These are phyloP conservation scores for Corella eumyota DNA, from an alignment of 23 tunicate genomes.

Conservation along the genomic window DNA sequence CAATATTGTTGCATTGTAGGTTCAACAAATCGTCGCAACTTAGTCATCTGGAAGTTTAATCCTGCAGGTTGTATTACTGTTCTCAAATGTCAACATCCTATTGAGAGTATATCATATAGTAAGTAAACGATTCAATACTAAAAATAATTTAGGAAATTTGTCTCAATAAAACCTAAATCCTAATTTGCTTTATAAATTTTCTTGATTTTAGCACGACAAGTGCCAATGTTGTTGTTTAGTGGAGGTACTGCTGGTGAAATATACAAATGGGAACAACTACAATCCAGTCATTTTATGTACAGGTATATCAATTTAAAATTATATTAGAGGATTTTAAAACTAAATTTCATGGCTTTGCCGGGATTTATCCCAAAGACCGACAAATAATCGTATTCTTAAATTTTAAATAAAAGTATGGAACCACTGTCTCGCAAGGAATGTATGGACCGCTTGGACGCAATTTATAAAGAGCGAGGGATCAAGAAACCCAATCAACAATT, in stretches of 20 bases:
- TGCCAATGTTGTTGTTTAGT: slow-evolving; percentile 74
- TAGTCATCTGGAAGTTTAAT: slow-evolving; percentile 82
- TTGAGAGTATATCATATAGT: slow-evolving; percentile 78
- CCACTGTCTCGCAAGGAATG: slow-evolving; percentile 62
- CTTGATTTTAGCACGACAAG: slow-evolving; percentile 59
- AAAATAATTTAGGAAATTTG: no score
- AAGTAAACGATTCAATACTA: no score
- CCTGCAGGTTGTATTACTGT: slow-evolving; percentile 76
- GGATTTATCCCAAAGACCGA: neutral
- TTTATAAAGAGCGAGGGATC: slow-evolving; percentile 49
- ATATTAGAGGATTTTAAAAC: no score
- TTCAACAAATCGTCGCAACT: slow-evolving; percentile 67
- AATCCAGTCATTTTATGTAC: slow-evolving; percentile 94
- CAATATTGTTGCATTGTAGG: slow-evolving; percentile 15
- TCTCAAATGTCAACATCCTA: slow-evolving; percentile 47
- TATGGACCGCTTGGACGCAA: slow-evolving; percentile 41
- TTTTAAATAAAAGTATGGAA: slow-evolving; percentile 82
- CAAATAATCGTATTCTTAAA: no score
- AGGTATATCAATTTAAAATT: slow-evolving; percentile 21
- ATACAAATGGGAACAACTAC: slow-evolving; percentile 81
- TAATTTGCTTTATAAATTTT: no score
- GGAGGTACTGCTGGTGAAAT: slow-evolving; percentile 52
- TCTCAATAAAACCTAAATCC: no score
- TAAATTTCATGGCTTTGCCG: neutral
- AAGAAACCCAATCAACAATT: neutral